phyloP scores from a whole-genome alignment of 1,140 invertebrate species.

The Drosophila repleta region DNA sequence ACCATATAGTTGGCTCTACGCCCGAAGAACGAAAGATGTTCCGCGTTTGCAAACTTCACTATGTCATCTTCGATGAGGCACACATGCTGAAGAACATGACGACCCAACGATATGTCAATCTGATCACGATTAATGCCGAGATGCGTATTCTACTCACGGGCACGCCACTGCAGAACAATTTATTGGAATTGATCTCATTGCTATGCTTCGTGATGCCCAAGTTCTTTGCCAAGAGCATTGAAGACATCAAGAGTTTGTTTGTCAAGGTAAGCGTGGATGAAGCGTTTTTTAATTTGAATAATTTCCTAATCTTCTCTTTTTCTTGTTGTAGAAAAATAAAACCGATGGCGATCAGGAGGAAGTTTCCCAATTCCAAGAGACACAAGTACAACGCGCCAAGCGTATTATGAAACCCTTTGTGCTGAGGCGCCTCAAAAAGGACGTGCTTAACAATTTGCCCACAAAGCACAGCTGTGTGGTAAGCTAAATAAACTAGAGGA shows the following conservation, averaged over 20 bases:
- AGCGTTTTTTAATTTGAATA: background rate
- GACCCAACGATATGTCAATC: conserved; percentile 93
- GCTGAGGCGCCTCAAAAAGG: conserved; percentile 93
- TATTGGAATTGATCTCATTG: conserved; percentile 97
- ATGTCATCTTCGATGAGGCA: conserved; percentile 98
- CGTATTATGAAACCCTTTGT: conserved; percentile 98
- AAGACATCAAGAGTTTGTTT: conserved; percentile 95
- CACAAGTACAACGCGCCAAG: conserved; percentile 96
- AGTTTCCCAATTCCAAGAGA: conserved; percentile 91
- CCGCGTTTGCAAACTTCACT: conserved; percentile 93
- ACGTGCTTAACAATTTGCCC: conserved; percentile 93
- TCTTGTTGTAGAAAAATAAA: conserved; percentile 79
- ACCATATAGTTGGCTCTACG: conserved; percentile 91
- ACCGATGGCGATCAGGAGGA: conserved; percentile 85
- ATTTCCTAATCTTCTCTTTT: background rate
- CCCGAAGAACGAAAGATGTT: conserved; percentile 96
- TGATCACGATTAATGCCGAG: conserved; percentile 94
- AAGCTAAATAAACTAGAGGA: conserved; percentile 26
- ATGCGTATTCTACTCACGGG: conserved; percentile 94
- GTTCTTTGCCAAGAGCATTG: conserved; percentile 94
- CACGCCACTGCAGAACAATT: conserved; percentile 97
- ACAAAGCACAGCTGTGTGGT: conserved; percentile 90
- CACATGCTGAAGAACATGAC: conserved; percentile 99
- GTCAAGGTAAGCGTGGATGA: conserved; percentile 84
- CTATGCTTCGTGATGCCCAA: conserved; percentile 98